Evolutionary conservation across 1,140 invertebrate species (phyloP).

Genomic region (Rhyzopertha dominica): DNA sequence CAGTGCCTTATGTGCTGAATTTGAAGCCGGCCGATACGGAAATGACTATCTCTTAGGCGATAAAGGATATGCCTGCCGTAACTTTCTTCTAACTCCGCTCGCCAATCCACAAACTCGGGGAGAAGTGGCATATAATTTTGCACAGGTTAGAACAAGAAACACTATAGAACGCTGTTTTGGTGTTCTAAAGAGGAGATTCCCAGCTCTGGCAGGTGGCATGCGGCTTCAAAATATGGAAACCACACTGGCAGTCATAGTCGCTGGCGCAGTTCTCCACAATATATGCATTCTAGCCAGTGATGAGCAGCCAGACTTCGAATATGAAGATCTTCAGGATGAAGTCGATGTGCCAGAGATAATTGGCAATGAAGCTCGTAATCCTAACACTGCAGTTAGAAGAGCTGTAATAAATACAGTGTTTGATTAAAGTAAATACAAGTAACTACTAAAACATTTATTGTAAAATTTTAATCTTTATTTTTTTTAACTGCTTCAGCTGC

Average conservation of each 20-base stretch:
- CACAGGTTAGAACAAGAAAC: constrained; percentile 41
- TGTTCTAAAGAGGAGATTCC: constrained; percentile 38
- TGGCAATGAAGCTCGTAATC: too few relatives aligned
- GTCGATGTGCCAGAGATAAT: too few relatives aligned
- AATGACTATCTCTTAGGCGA: constrained; percentile 30
- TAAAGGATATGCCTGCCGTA: constrained; percentile 27
- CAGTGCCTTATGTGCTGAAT: constrained; percentile 18
- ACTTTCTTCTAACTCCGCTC: constrained; percentile 34
- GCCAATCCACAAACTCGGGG: constrained; percentile 21
- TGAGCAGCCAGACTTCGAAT: too few relatives aligned
- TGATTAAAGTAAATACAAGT: too few relatives aligned
- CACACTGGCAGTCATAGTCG: constrained; percentile 36
- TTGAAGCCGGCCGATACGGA: constrained; percentile 26
- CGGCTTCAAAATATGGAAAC: constrained; percentile 33
- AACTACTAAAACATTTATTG: too few relatives aligned
- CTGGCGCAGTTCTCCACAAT: constrained; percentile 45
- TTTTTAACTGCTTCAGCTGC: too few relatives aligned
- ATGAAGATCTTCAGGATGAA: too few relatives aligned
- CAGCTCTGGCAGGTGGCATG: constrained; percentile 24
- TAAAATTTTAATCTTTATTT: too few relatives aligned
- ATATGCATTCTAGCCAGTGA: too few relatives aligned
- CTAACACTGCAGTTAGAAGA: too few relatives aligned
- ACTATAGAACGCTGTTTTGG: constrained; percentile 39
- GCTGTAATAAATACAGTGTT: too few relatives aligned
- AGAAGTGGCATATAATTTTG: constrained; percentile 36